Evolutionary conservation across 1,140 invertebrate genomes (phyloP).

Genomic region (Cataglyphis hispanica): DNA sequence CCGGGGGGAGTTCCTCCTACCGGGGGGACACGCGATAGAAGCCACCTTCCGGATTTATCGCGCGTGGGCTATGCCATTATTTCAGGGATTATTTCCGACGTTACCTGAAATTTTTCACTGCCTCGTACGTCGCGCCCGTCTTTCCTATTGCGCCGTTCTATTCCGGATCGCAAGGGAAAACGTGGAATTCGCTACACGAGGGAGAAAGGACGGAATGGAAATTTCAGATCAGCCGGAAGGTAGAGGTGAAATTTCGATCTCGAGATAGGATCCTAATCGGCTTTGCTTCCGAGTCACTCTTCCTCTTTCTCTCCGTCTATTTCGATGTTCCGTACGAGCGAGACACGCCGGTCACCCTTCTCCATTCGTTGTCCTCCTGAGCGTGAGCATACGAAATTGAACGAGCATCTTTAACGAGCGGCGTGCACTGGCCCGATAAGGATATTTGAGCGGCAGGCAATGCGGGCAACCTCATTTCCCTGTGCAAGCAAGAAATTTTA

Average conservation of each 20-base stretch:
- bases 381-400: slow-evolving; percentile 71
- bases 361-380: slow-evolving; percentile 53
- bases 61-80: slow-evolving; percentile 75
- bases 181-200: slow-evolving; percentile 44
- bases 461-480: slow-evolving; percentile 62
- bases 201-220: slow-evolving; percentile 32
- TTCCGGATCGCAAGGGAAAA: background rate
- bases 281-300: slow-evolving; percentile 64
- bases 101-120: slow-evolving; percentile 61
- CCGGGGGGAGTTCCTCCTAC: slow-evolving; percentile 62
- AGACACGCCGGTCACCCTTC: slow-evolving; percentile 22
- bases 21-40: slow-evolving; percentile 37
- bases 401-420: slow-evolving; percentile 74
- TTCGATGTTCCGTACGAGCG: background rate
- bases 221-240: slow-evolving; percentile 50
- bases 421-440: slow-evolving; percentile 74
- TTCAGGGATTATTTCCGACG: slow-evolving; percentile 75
- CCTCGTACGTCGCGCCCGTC: slow-evolving; percentile 52
- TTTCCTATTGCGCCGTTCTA: background rate
- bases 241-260: slow-evolving; percentile 68
- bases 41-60: slow-evolving; percentile 77
- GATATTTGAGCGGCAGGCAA: slow-evolving; percentile 59
- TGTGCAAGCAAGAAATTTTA: slow-evolving; percentile 67
- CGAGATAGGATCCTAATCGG: slow-evolving; percentile 70
- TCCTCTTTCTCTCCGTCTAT: slow-evolving; percentile 5